Evolutionary conservation across 1,140 invertebrate species (phyloP), one percentile per base, ranked within the genome.

Genomic region (Drosophila suzukii): DNA sequence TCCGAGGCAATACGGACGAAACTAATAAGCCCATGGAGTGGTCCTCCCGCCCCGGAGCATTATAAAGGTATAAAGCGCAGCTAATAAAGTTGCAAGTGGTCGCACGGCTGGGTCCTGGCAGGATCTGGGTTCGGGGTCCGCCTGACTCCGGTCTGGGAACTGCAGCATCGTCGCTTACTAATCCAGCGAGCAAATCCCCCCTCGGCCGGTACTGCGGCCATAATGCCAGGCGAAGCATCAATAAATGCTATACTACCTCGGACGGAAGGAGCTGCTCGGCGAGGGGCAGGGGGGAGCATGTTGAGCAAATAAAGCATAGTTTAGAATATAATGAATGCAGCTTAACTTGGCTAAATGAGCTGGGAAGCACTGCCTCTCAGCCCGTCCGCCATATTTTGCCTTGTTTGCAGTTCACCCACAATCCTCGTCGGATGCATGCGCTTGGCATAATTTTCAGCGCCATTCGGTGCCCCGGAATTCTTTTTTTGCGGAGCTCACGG

Each of bases 321-420:
- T 88, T 88, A 88, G 83, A 77, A 89, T 75, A 76, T 83, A 83
- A 89, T 83, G 84, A 88, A 76, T 76, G 78, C 79, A 88, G 83
- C 83, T 88, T 74, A 88, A 76, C 84, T 88, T 89, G 84, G 75
- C 83, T 83, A 67, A 88, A 88, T 88, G 83, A 88, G 84, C 81
- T 89, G 84, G 58, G 46, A 47, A 68, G 65, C 65, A 36, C 66
- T 20, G 47, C 65, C 57, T 54, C 72, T 61, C 61, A 50, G 50
- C 60, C 55, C 63, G 38, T 47, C 49, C 38, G 57, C 36, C 74
- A 68, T 24, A 55, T 84, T 59, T 51, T 63, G 66, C 49, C 65
- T 66, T 77, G 63, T 76, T 66, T 51, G 58, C 77, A 54, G 62
- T 62, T 70, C 56, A 58, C 68, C 59, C 43, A 44, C 53, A 63